phyloP scores from a whole-genome alignment of 1,140 invertebrate species.

The Zophobas morio region DNA sequence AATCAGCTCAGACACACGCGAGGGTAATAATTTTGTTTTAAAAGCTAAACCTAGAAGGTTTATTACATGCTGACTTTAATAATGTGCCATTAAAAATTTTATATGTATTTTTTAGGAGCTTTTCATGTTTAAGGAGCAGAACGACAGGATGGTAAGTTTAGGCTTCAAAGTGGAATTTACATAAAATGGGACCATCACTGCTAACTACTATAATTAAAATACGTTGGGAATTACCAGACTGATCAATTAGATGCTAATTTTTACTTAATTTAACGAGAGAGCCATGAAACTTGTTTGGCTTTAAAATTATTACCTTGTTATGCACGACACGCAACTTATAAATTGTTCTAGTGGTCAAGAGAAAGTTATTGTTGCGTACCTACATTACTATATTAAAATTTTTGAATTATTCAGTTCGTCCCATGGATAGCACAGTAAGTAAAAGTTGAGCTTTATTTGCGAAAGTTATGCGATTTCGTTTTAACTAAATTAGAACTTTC shows the following conservation, averaged over 20 bases:
- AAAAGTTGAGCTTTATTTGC: too few relatives aligned
- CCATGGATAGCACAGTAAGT: too few relatives aligned
- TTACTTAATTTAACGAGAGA: conserved; percentile 44
- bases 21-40: conserved; percentile 33
- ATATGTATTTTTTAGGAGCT: conserved; percentile 26
- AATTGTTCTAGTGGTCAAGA: conserved; percentile 8
- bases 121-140: conserved; percentile 33
- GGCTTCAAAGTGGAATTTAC: conserved; percentile 46
- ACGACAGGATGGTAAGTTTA: conserved; percentile 24
- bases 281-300: conserved; percentile 40
- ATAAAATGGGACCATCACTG: conserved; percentile 42
- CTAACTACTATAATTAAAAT: conserved; percentile 48
- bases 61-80: conserved; percentile 38
- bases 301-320: conserved; percentile 48
- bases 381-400: not conserved
- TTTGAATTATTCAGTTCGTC: too few relatives aligned
- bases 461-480: too few relatives aligned
- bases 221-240: conserved; percentile 43
- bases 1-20: not conserved
- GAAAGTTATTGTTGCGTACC: not conserved
- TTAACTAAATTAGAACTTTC: too few relatives aligned
- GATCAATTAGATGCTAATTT: conserved; percentile 49
- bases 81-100: conserved; percentile 37
- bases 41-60: conserved; percentile 29
- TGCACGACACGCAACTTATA: conserved; percentile 6